Conservation (phyloP, 2,888 invertebrate genomes). For the Romanomermis culicivorax region DNA sequence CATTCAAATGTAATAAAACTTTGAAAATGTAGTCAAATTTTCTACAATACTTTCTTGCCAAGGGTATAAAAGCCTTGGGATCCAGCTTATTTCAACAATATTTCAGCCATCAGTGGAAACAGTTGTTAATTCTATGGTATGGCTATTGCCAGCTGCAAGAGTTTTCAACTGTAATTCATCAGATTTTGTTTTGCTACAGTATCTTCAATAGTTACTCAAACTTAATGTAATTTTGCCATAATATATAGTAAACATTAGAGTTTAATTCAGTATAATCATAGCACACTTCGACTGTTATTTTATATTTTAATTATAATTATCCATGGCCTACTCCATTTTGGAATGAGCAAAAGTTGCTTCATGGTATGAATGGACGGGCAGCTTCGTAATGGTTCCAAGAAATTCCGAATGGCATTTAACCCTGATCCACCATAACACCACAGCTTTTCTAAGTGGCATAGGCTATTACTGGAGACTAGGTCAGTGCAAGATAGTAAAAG, state of each 20-base stretch:
- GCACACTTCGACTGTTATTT: not conserved
- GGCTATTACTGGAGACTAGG: not conserved
- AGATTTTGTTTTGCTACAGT: not conserved
- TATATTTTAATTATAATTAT: not conserved
- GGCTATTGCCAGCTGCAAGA: no score
- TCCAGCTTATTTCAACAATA: no score
- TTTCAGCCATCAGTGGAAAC: no score
- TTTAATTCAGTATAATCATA: not conserved
- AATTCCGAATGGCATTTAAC: not conserved
- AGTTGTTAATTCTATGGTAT: no score
- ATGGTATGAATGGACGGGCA: conserved; percentile 1
- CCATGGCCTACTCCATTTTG: not conserved
- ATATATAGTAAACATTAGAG: not conserved
- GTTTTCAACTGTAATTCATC: no score
- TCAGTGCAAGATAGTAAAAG: not conserved
- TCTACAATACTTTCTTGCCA: no score
- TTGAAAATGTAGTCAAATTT: no score
- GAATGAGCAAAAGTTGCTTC: conserved; percentile 1
- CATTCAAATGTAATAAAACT: no score
- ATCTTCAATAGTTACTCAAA: not conserved
- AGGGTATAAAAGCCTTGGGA: no score
- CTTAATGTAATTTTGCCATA: not conserved
- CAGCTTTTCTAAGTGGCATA: not conserved
- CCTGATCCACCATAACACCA: not conserved
- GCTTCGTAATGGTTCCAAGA: not conserved